These are phyloP conservation scores for Arothron firmamentum DNA, from an alignment of 2,113 vertebrate genomes.

Conservation along the genomic window DNA sequence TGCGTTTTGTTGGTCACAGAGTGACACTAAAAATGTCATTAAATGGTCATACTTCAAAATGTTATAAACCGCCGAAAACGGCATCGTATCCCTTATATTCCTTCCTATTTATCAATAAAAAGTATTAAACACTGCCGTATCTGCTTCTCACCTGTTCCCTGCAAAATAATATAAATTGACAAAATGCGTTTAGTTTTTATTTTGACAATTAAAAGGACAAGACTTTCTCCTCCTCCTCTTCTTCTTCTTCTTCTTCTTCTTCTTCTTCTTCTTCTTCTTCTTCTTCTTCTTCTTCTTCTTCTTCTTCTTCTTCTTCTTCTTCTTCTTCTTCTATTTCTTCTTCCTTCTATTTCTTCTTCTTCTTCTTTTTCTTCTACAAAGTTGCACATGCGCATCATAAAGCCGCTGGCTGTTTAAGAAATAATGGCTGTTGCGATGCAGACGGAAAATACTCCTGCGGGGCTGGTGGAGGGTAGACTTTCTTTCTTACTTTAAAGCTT, in stretches of 20 bases:
- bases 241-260: not conserved
- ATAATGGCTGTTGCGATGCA: conserved; percentile 72
- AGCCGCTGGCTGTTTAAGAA: conserved; percentile 30
- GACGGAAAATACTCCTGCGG: conserved; percentile 72
- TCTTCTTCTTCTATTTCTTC: not conserved
- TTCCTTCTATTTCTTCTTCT: not conserved
- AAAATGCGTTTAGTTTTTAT: too few species aligned
- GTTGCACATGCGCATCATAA: conserved; percentile 40
- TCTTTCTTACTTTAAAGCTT: not conserved
- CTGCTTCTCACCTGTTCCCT: too few species aligned
- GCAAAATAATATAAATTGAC: too few species aligned
- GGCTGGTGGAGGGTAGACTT: conserved; percentile 66
- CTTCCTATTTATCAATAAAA: too few species aligned
- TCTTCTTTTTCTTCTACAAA: not conserved
- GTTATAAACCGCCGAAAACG: too few species aligned
- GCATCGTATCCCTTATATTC: too few species aligned
- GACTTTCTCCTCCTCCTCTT: not conserved
- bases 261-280: not conserved
- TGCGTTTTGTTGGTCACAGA: too few species aligned
- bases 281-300: too few species aligned
- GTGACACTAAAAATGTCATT: too few species aligned
- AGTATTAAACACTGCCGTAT: too few species aligned
- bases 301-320: not conserved
- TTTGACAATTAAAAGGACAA: too few species aligned
- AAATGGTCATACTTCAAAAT: too few species aligned